Conservation (phyloP, 2,113 vertebrate species). For the Gadus macrocephalus region DNA sequence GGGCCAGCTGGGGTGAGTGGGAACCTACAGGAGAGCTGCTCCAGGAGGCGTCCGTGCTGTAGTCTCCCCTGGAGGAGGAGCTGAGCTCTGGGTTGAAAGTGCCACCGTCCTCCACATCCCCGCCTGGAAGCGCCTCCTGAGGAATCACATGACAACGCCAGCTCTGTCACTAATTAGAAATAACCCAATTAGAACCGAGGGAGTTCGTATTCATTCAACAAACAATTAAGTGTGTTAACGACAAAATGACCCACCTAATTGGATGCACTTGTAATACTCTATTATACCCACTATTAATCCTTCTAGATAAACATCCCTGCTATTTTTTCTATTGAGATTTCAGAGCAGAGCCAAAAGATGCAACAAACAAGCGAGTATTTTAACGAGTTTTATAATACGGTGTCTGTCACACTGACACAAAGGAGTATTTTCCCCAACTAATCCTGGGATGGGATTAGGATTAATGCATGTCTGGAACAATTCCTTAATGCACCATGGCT, state of each 20-base stretch:
- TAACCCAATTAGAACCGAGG: neutral
- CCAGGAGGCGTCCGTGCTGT: slow-evolving; percentile 57
- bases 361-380: neutral
- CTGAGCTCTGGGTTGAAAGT: slow-evolving; percentile 44
- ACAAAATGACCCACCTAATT: too few species aligned
- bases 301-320: too few species aligned
- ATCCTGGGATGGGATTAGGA: slow-evolving; percentile 56
- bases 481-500: slow-evolving; percentile 21
- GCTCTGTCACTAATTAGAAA: slow-evolving; percentile 1
- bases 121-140: slow-evolving; percentile 63
- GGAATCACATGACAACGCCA: slow-evolving; percentile 11
- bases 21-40: slow-evolving; percentile 55
- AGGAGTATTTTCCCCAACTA: slow-evolving; percentile 52
- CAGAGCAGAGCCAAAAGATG: neutral
- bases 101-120: slow-evolving; percentile 76
- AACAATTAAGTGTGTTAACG: too few species aligned
- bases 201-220: neutral
- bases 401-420: slow-evolving; percentile 51
- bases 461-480: slow-evolving; percentile 49
- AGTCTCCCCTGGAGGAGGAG: slow-evolving; percentile 46
- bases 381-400: slow-evolving; percentile 7
- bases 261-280: too few species aligned
- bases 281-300: too few species aligned
- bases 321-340: too few species aligned
- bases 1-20: neutral